These are phyloP conservation scores for Arvicanthis niloticus DNA, from an alignment of 2,113 vertebrate genomes.

Conservation along the genomic window DNA sequence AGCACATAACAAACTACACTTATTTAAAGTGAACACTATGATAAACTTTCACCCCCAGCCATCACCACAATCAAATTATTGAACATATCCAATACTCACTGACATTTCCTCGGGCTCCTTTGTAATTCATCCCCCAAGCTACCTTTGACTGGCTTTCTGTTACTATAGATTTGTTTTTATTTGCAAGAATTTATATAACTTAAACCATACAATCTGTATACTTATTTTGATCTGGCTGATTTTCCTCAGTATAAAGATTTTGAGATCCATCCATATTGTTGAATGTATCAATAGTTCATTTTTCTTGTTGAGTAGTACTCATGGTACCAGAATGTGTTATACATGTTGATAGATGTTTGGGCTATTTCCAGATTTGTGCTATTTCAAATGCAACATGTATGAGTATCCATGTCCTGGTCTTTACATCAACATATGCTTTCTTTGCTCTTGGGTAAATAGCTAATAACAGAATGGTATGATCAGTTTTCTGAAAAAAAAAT, in stretches of 20 bases:
- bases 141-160: slow-evolving; percentile 36
- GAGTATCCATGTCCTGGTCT: not conserved
- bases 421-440: slow-evolving; percentile 23
- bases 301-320: slow-evolving; percentile 15
- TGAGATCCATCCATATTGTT: slow-evolving; percentile 26
- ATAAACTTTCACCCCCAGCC: not conserved
- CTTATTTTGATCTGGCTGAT: slow-evolving; percentile 50
- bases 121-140: slow-evolving; percentile 13
- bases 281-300: slow-evolving; percentile 16
- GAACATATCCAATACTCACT: slow-evolving; percentile 12
- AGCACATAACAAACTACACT: not conserved
- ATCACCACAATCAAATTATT: slow-evolving; percentile 32
- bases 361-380: not conserved
- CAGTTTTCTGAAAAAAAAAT: slow-evolving; percentile 37
- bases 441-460: slow-evolving; percentile 54
- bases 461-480: slow-evolving; percentile 38
- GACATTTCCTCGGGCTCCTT: slow-evolving; percentile 38
- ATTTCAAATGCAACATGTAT: slow-evolving; percentile 6
- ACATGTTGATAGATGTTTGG: slow-evolving; percentile 15
- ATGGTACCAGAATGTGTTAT: slow-evolving; percentile 38
- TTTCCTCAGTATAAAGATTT: slow-evolving; percentile 48
- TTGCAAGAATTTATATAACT: slow-evolving; percentile 47
- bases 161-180: slow-evolving; percentile 45
- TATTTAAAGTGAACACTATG: slow-evolving; percentile 38
- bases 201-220: not conserved